Conservation (phyloP, 2,113 vertebrate species). For the Chionodraco myersi region DNA sequence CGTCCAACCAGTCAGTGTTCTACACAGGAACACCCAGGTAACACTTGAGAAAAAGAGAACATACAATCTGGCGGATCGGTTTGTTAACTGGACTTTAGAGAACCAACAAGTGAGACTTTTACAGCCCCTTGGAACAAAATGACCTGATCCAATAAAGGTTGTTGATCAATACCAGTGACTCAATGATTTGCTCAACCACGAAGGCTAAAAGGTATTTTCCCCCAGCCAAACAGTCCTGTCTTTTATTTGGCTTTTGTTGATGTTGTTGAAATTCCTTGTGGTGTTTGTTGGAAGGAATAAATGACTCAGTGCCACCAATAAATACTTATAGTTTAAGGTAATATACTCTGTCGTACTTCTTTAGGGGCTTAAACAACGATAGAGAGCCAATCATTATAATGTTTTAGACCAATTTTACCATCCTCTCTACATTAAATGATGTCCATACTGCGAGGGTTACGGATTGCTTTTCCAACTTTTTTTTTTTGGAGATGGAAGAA, state of each 20-base stretch:
- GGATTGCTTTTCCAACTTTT: too few species aligned
- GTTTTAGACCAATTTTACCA: not conserved
- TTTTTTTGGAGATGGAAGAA: too few species aligned
- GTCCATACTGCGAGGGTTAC: not conserved
- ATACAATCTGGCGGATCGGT: conserved; percentile 2
- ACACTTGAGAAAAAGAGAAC: not conserved
- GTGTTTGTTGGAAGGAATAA: not conserved
- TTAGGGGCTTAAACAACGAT: not conserved
- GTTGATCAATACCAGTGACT: conserved; percentile 51
- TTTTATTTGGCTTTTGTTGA: too few species aligned
- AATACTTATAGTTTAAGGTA: not conserved
- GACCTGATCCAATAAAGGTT: conserved; percentile 38
- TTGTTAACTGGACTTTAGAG: conserved; percentile 32
- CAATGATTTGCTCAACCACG: conserved; percentile 28
- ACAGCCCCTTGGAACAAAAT: conserved; percentile 36
- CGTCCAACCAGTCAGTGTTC: not conserved
- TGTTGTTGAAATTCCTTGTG: not conserved
- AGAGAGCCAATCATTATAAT: not conserved
- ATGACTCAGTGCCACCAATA: not conserved
- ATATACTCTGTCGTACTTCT: not conserved
- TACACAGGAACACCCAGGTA: not conserved
- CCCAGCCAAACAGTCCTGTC: conserved; percentile 9
- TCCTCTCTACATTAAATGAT: not conserved
- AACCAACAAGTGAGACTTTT: conserved; percentile 45
- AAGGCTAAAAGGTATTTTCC: conserved; percentile 43